Conservation (phyloP, 2,888 invertebrate genomes). For the Acrobasis consociella region DNA sequence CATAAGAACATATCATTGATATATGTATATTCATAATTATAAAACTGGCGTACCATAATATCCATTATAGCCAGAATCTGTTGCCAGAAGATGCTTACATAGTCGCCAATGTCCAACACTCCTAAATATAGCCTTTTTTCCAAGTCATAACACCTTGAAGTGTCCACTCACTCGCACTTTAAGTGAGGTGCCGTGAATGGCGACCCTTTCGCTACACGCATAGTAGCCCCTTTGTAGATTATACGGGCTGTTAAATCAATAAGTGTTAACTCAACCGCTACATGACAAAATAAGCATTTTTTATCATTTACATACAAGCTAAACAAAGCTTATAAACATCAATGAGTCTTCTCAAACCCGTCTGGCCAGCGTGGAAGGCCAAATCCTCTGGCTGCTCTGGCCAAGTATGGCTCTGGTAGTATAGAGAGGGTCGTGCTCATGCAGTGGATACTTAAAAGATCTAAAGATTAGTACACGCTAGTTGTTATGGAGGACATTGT, state of each 20-base stretch:
- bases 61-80: not conserved
- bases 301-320: too few relatives aligned
- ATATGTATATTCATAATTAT: too few relatives aligned
- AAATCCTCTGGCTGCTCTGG: too few relatives aligned
- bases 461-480: too few relatives aligned
- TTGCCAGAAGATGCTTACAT: not conserved
- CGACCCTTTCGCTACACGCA: constrained; percentile 8
- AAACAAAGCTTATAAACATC: too few relatives aligned
- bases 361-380: too few relatives aligned
- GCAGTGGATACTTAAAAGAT: too few relatives aligned
- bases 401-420: too few relatives aligned
- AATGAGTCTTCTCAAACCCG: too few relatives aligned
- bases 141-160: not conserved
- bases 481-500: too few relatives aligned
- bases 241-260: constrained; percentile 21
- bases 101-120: not conserved
- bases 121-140: not conserved
- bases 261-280: not conserved
- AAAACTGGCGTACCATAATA: not conserved
- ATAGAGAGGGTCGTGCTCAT: too few relatives aligned
- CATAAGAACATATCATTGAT: too few relatives aligned
- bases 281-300: not conserved
- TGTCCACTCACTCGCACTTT: constrained; percentile 2
- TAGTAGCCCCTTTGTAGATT: constrained; percentile 2
- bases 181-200: not conserved